Conservation (phyloP, 2,888 invertebrate genomes). For the Candidula unifasciata region DNA sequence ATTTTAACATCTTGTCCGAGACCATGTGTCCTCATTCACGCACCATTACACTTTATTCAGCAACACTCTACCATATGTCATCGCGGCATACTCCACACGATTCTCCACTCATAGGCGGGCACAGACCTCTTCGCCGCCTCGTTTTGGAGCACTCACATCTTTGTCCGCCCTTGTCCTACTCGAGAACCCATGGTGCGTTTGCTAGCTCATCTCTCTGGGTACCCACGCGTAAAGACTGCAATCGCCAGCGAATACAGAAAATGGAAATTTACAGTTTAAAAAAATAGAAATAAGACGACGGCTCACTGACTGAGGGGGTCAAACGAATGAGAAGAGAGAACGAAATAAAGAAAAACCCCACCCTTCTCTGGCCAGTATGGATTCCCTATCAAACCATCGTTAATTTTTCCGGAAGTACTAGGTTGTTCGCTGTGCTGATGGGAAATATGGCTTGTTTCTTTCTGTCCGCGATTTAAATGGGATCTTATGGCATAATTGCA, state of each 20-base stretch:
- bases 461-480: neutral
- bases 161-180: slow-evolving; percentile 5
- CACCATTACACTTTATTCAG: slow-evolving; percentile 27
- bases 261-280: slow-evolving; percentile 39
- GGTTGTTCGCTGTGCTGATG: slow-evolving; percentile 12
- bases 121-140: slow-evolving; percentile 13
- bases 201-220: slow-evolving; percentile 33
- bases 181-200: neutral
- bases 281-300: too few species aligned
- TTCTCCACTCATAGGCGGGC: slow-evolving; percentile 22
- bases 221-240: slow-evolving; percentile 32
- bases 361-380: slow-evolving; percentile 11
- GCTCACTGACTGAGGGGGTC: too few species aligned
- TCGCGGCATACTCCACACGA: slow-evolving; percentile 33
- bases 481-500: slow-evolving; percentile 1
- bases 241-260: slow-evolving; percentile 1
- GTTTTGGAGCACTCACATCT: neutral
- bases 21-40: slow-evolving; percentile 19
- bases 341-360: neutral
- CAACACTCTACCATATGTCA: slow-evolving; percentile 34
- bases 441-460: neutral
- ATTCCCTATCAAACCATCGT: slow-evolving; percentile 44
- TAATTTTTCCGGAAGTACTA: slow-evolving; percentile 26
- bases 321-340: neutral
- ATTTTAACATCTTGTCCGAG: neutral